Evolutionary conservation across 2,113 vertebrate genomes (phyloP).

Genomic region (Saimiri boliviensis): DNA sequence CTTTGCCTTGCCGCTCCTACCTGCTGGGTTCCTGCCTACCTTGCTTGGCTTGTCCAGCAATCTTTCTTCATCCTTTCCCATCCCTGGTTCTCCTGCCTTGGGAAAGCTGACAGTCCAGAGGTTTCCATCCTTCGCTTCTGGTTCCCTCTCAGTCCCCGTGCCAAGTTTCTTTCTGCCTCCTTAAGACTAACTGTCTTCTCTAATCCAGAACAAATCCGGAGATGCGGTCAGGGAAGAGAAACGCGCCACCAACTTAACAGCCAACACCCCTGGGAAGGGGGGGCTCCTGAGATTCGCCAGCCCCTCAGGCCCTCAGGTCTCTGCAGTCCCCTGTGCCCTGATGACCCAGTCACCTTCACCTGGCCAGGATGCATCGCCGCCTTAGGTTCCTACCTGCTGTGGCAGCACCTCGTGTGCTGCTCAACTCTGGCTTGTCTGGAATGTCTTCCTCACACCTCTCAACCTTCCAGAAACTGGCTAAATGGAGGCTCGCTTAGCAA

Average conservation of each 20-base stretch:
- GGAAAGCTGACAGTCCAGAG: constrained; percentile 73
- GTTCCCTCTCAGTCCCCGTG: constrained; percentile 68
- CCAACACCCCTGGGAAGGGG: constrained; percentile 80
- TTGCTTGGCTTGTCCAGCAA: constrained; percentile 81
- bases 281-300: constrained; percentile 81
- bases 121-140: constrained; percentile 52
- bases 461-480: constrained; percentile 73
- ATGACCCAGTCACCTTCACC: constrained; percentile 53
- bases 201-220: constrained; percentile 88
- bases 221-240: constrained; percentile 84
- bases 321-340: constrained; percentile 81
- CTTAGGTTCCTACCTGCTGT: constrained; percentile 68
- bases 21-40: constrained; percentile 81
- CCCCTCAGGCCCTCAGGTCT: constrained; percentile 85
- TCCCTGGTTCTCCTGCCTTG: constrained; percentile 66
- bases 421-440: constrained; percentile 76
- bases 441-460: constrained; percentile 83
- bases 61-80: constrained; percentile 64
- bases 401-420: constrained; percentile 61
- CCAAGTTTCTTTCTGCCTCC: constrained; percentile 70
- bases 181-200: constrained; percentile 86
- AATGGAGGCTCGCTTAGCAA: constrained; percentile 7
- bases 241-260: constrained; percentile 79
- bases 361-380: constrained; percentile 66
- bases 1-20: constrained; percentile 73